Evolutionary conservation across 2,888 invertebrate species (phyloP), one percentile per base, ranked within the genome.

Genomic region (Drosophila anomelani): DNA sequence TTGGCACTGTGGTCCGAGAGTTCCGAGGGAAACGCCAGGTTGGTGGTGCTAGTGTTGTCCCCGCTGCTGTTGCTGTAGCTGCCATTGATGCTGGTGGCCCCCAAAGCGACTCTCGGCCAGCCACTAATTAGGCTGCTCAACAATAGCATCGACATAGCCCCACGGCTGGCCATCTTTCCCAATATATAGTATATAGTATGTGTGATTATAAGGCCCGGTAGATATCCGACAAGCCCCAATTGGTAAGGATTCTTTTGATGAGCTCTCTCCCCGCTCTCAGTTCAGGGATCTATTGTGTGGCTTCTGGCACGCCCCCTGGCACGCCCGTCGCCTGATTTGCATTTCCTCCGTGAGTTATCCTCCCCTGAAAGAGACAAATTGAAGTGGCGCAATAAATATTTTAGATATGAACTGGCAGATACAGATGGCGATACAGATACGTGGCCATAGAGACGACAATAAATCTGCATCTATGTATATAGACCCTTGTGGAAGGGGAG

Each of bases 111-210:
- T 62, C 32, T 53, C 13, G 66, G 53, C 66, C 62, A 62, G 32
- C 39, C 47, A n/a, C 64, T 64, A 61, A 64, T 64, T 64, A 64
- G 61, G n/a, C 51, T 51, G 51, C 43, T 61, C 51, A 61, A 51
- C 51, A 60, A 43, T 36, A 60, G 51, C 34, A 51, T 51, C 20
- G 51, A 34, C 20, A 34, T 15, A 9, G 20, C 23, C 94, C 17
- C 94, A 87, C 5, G 94, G 91, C 85, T 94, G 94, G 80, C 93
- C 93, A 81, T 94, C 94, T 51, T 43, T n/a, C 5, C 32, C 20
- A 13, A 17, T 36, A 15, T 29, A 8, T 7, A 29, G 26, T 26
- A 26, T 4, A 8, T 29, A 29, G 29, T 29, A 54, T n/a, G 47
- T 29, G 46, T 6, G n/a, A 23, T 6, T 44, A 20, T 3, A 23